Base-by-base conservation (phyloP, 2,888 invertebrate genomes). In the Orgyia antiqua region DNA sequence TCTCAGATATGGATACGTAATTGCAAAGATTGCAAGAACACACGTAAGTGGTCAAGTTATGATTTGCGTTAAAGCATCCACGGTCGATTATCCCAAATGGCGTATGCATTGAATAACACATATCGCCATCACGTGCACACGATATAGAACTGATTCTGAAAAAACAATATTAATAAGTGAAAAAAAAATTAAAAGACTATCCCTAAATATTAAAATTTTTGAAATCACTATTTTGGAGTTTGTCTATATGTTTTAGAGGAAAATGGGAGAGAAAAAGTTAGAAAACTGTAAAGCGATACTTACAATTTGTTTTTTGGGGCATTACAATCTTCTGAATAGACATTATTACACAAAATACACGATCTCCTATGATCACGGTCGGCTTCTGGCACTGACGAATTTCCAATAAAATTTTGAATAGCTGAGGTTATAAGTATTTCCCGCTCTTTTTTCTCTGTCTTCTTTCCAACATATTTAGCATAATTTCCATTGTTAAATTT, bases 11-110 rank as follows among this genome's bases (percentile, higher is more conserved):
- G 26, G 78, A 57, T 51, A 75, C 55, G 50, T 67, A 61, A 59
- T 82, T 82, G 57, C 82, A 82, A 29, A 79, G 65, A 60, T 82
- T 77, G 52, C 80, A 78, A 25, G 74, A 60, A 46, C 82, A 82
- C 24, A 77, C 75, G 48, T 69, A 78, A 24, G 63, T 68, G 26
- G 68, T 63, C 11, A 70, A 42, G 39, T 75, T 74, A 33, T 57
- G 56, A 46, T 73, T 64, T 36, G 64, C 36, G 51, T 72, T 74
- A 46, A 55, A 72, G 46, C 82, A 82, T 41, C 79, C 80, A 37
- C 82, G 69, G 35, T 72, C 69, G 20, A 82, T 53, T 40, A 82
- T 51, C 8, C 82, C 82, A 34, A 82, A 82, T 20, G 82, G 82
- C 13, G 79, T 82, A 37, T 79, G 79, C 51, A 64, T 55, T 5